phyloP scores from a whole-genome alignment of 1,140 invertebrate genomes.

The Meloidogyne hapla region DNA sequence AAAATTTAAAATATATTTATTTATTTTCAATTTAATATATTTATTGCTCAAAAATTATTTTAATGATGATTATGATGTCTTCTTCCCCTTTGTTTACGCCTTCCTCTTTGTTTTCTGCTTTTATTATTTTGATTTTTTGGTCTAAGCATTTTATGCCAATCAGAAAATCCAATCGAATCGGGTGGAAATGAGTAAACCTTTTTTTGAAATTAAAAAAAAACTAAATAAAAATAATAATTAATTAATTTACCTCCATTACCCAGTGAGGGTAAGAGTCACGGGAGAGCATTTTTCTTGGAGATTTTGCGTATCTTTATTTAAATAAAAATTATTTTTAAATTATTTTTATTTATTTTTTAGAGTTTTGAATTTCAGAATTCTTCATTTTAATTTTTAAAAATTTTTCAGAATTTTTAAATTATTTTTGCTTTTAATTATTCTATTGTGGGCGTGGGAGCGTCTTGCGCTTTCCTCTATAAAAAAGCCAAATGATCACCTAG shows the following conservation, averaged over 20 bases:
- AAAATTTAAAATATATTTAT: too few species aligned
- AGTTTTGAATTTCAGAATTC: not conserved
- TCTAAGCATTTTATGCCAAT: constrained; percentile 59
- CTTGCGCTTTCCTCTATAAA: too few species aligned
- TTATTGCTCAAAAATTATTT: not conserved
- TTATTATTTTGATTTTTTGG: constrained; percentile 8
- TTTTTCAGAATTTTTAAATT: too few species aligned
- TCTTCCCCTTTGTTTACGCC: constrained; percentile 1
- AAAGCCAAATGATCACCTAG: too few species aligned
- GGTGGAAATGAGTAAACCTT: constrained; percentile 59
- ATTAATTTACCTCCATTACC: constrained; percentile 57
- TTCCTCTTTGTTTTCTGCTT: not conserved
- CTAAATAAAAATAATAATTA: not conserved
- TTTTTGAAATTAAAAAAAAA: not conserved
- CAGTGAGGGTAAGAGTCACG: constrained; percentile 62
- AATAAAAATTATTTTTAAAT: not conserved
- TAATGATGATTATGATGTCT: not conserved
- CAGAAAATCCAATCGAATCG: constrained; percentile 55
- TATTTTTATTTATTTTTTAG: not conserved
- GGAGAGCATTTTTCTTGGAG: constrained; percentile 59
- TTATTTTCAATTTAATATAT: not conserved
- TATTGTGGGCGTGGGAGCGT: too few species aligned
- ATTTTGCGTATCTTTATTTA: constrained; percentile 53
- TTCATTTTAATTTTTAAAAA: too few species aligned
- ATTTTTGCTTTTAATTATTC: too few species aligned